phyloP scores from a whole-genome alignment of 2,797 vertebrate genomes.

The Spizella passerina region DNA sequence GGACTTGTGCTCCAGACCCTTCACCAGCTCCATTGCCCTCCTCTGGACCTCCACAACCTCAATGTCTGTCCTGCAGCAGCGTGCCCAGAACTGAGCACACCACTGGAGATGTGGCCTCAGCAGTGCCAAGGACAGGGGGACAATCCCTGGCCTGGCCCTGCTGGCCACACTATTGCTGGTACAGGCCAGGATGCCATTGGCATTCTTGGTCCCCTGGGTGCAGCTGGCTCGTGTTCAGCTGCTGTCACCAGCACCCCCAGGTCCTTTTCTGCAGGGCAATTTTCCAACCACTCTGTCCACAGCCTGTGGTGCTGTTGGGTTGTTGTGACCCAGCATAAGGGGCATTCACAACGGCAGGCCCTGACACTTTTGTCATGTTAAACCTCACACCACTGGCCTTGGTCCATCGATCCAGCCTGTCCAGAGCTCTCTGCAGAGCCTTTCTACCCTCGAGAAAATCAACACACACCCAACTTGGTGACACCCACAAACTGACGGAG shows the following conservation, averaged over 20 bases:
- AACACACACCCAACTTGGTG: accelerated
- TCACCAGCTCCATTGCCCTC: accelerated
- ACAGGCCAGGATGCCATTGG: neutral
- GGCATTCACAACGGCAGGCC: neutral
- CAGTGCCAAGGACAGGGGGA: accelerated
- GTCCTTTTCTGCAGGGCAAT: accelerated
- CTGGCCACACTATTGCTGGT: accelerated
- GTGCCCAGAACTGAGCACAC: neutral
- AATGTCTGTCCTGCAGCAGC: accelerated
- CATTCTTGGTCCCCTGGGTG: neutral
- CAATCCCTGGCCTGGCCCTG: accelerated
- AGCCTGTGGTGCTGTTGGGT: neutral
- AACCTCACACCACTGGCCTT: neutral
- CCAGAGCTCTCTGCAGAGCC: neutral
- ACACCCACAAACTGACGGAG: too few species aligned
- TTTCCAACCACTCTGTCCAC: neutral
- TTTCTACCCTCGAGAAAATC: neutral
- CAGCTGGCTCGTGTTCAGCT: neutral
- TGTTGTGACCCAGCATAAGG: neutral
- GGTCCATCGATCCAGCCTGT: neutral
- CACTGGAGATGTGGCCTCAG: accelerated
- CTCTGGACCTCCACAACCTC: neutral
- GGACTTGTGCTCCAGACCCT: neutral
- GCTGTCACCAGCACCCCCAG: neutral
- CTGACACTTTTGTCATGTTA: neutral